Evolutionary conservation across 2,888 invertebrate species (phyloP), one percentile per base, ranked within the genome.

Genomic region (Melitaea athalia): DNA sequence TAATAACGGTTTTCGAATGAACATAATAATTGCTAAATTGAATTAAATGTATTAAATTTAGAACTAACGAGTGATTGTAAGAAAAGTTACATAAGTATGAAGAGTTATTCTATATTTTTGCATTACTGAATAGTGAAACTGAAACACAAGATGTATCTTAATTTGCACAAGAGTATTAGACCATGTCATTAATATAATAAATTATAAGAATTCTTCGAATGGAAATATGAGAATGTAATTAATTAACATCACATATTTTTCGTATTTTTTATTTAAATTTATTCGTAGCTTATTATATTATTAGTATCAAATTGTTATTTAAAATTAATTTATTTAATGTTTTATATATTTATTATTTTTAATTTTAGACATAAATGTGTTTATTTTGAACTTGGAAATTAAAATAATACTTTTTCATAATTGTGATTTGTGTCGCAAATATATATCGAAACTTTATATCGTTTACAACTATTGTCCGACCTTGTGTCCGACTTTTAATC

Each of bases 401-500:
- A 24, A 24, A 24, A 24, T 24, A 2, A 3, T 24, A 24, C 24
- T 24, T 38, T 38, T 38, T 38, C 38, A 38, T n/a, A n/a, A n/a
- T 49, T n/a, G 14, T 45, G 45, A 12, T 45, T 45, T 12, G 10
- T 12, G 14, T 6, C 38, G 8, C 14, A 49, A 49, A 49, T 49
- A n/a, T n/a, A 47, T 49, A 49, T 49, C n/a, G 47, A 49, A 49
- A 49, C 47, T n/a, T 14, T 49, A n/a, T n/a, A 14, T 49, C 47
- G n/a, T 6, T 7, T 5, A 50, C 49, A 17, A 53, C 14, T 55
- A 33, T 33, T 55, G 14, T n/a, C 12, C n/a, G 53, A 8, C 53
- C 53, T 55, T 55, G 53, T 24, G 52, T 59, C 5, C 15, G 12
- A 59, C 15, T 59, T 42, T 42, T 59, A 59, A 59, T 59, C 17